phyloP scores from a whole-genome alignment of 2,888 invertebrate genomes.

The Drosophila nr. perissopoda region DNA sequence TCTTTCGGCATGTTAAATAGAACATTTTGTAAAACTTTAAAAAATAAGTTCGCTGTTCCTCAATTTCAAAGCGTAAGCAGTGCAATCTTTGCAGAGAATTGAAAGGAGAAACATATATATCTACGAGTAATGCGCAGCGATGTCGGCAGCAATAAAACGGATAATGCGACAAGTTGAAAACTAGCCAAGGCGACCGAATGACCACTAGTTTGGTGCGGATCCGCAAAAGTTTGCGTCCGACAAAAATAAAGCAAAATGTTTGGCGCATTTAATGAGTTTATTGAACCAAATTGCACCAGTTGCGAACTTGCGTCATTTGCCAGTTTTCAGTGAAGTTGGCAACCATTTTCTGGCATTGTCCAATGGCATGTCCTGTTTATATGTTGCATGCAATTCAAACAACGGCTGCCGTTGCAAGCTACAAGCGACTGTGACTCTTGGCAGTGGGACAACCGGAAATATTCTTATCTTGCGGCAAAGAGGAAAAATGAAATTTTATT shows the following conservation, averaged over 20 bases:
- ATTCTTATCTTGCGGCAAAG: conserved; percentile 57
- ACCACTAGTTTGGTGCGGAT: conserved; percentile 59
- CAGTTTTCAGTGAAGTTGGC: conserved; percentile 45
- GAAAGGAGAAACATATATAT: conserved; percentile 29
- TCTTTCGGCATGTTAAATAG: not conserved
- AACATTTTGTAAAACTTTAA: not conserved
- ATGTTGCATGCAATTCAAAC: conserved; percentile 16
- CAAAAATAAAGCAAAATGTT: conserved; percentile 53
- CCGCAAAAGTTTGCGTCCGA: conserved; percentile 45
- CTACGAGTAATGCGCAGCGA: conserved; percentile 64
- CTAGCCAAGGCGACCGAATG: conserved; percentile 68
- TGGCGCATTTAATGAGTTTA: conserved; percentile 75
- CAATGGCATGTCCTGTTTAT: conserved; percentile 47
- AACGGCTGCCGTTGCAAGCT: conserved; percentile 34
- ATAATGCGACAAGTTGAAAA: conserved; percentile 79
- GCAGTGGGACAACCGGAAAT: conserved; percentile 56
- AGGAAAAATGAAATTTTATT: conserved; percentile 65
- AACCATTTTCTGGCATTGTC: conserved; percentile 38
- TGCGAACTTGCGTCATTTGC: conserved; percentile 66
- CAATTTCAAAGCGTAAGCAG: conserved; percentile 2
- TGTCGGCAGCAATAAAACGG: conserved; percentile 73
- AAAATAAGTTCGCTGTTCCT: conserved; percentile 6
- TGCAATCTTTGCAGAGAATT: conserved; percentile 28
- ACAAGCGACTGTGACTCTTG: conserved; percentile 42
- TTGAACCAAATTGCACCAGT: conserved; percentile 76